A percentile compares a stretch with the other conserved stretches of the same genome.
Evolutionary conservation across 1,140 invertebrate species (phyloP).

Genomic region (Pachyrhynchus sulphureomaculatus): DNA sequence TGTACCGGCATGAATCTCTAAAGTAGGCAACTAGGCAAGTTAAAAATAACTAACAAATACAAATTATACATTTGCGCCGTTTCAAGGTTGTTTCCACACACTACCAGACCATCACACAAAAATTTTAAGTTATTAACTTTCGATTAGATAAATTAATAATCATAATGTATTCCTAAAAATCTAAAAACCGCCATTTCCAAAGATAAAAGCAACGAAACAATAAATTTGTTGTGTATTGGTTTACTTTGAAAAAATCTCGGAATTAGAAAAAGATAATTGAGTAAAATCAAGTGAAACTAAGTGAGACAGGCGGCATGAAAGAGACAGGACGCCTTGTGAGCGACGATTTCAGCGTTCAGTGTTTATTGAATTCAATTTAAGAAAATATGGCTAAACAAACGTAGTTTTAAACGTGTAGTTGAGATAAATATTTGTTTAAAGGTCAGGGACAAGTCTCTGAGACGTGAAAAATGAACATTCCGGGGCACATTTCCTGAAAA

Average conservation of each 20-base stretch:
- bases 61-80: slow-evolving; percentile 9
- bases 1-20: slow-evolving; percentile 8
- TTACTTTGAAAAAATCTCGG: neutral
- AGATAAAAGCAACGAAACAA: neutral
- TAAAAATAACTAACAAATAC: slow-evolving; percentile 25
- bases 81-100: slow-evolving; percentile 25
- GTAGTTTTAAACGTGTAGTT: slow-evolving; percentile 1
- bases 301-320: neutral
- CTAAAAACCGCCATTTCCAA: neutral
- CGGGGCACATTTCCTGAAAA: slow-evolving; percentile 8
- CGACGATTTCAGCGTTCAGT: neutral
- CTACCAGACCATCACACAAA: neutral
- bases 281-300: neutral
- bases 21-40: slow-evolving; percentile 20
- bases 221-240: neutral
- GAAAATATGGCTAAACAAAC: slow-evolving; percentile 15
- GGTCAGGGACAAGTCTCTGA: neutral
- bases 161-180: neutral
- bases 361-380: slow-evolving; percentile 4
- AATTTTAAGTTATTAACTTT: neutral
- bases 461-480: neutral
- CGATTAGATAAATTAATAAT: slow-evolving; percentile 4
- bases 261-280: neutral
- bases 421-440: neutral
- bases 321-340: neutral